phyloP scores from a whole-genome alignment of 2,113 vertebrate genomes.

The Microtus montanus region DNA sequence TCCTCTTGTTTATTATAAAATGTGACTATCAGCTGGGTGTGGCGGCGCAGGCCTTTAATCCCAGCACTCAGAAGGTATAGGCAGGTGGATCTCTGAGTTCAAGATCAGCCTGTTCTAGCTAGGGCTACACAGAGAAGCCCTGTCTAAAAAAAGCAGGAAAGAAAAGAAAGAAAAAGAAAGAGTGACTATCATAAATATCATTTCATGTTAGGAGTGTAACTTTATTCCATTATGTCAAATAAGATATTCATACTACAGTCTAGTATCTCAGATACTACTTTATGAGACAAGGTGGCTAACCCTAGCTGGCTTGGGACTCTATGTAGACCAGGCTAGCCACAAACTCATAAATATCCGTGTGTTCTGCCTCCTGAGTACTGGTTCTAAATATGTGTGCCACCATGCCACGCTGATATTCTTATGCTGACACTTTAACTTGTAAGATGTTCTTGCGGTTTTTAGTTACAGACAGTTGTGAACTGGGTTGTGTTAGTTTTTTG shows the following conservation, averaged over 20 bases:
- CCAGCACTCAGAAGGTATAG: too few relatives aligned
- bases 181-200: not conserved
- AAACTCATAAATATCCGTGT: not conserved
- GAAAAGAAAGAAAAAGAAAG: not conserved
- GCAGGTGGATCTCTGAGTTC: too few relatives aligned
- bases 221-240: not conserved
- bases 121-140: too few relatives aligned
- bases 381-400: not conserved
- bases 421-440: not conserved
- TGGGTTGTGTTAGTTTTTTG: not conserved
- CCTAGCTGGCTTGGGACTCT: not conserved
- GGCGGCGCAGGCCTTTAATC: too few relatives aligned
- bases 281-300: not conserved
- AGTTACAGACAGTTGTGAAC: not conserved
- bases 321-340: not conserved
- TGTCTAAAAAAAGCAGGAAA: too few relatives aligned
- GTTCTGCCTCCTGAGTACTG: not conserved
- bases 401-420: slow-evolving; percentile 11
- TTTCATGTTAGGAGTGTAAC: not conserved
- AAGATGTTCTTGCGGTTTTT: not conserved
- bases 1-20: slow-evolving; percentile 2
- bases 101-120: too few relatives aligned
- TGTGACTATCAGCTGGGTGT: not conserved
- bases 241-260: not conserved
- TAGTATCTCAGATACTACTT: not conserved